phyloP scores from a whole-genome alignment of 2,797 vertebrate species.

The Urocyon cinereoargenteus region DNA sequence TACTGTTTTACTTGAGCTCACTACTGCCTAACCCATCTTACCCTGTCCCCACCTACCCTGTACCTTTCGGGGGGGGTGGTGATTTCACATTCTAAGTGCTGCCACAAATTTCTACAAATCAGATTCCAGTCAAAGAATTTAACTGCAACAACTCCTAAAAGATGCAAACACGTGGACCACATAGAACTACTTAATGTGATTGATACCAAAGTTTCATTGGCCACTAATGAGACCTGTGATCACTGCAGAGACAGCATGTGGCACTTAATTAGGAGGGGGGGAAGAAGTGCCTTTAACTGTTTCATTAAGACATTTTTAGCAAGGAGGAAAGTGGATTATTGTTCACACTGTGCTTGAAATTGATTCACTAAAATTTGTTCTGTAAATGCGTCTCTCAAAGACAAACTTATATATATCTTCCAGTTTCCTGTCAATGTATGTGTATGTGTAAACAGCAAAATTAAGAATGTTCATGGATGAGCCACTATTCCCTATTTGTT shows the following conservation, averaged over 20 bases:
- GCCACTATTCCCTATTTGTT: background rate
- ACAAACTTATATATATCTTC: background rate
- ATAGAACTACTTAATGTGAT: background rate
- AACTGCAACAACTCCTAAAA: background rate
- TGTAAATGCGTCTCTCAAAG: background rate
- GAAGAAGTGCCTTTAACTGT: background rate
- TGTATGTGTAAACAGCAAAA: background rate
- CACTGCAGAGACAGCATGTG: constrained; percentile 27
- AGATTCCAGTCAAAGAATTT: constrained; percentile 35
- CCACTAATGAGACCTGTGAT: constrained; percentile 54
- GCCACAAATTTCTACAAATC: constrained; percentile 1
- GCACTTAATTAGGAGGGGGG: constrained; percentile 56
- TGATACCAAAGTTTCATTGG: constrained; percentile 20
- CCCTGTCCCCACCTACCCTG: background rate
- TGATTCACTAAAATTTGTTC: background rate
- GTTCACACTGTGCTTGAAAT: background rate
- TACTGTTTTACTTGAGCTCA: background rate
- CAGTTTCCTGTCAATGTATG: background rate
- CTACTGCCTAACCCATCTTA: background rate
- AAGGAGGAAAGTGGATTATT: constrained; percentile 3
- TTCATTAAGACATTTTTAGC: constrained; percentile 34
- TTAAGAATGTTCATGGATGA: background rate
- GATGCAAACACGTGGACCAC: background rate
- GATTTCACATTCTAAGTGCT: background rate
- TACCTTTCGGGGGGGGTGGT: background rate